These are phyloP conservation scores for Sitophilus oryzae DNA, from an alignment of 1,140 invertebrate species.

Conservation along the genomic window DNA sequence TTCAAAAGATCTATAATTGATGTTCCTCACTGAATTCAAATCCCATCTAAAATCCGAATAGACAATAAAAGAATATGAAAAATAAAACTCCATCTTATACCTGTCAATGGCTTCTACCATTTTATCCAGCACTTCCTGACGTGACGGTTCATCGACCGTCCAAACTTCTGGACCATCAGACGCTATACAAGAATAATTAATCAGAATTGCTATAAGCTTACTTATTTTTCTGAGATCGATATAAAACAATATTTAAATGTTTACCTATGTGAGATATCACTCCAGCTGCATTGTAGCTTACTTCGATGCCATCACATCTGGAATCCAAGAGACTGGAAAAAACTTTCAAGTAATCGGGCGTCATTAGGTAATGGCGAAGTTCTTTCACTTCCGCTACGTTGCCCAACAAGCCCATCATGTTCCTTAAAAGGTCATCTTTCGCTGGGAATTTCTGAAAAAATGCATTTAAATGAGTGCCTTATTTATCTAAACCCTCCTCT, in stretches of 20 bases:
- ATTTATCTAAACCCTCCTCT: no score
- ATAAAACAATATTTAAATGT: neutral
- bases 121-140: constrained; percentile 66
- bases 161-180: constrained; percentile 84
- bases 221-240: neutral
- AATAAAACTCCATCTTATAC: neutral
- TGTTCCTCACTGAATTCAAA: constrained; percentile 79
- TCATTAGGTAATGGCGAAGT: constrained; percentile 81
- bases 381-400: constrained; percentile 92
- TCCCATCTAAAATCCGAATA: constrained; percentile 62
- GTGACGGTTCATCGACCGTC: constrained; percentile 63
- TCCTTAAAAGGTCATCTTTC: constrained; percentile 81
- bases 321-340: constrained; percentile 82
- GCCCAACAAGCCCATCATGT: constrained; percentile 95
- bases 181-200: constrained; percentile 44
- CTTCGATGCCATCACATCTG: constrained; percentile 89
- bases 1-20: constrained; percentile 94
- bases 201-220: neutral
- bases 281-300: constrained; percentile 94
- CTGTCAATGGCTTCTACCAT: constrained; percentile 77
- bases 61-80: neutral
- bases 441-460: constrained; percentile 69
- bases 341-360: constrained; percentile 72
- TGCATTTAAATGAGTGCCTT: neutral
- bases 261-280: constrained; percentile 81